Evolutionary conservation across 1,140 invertebrate genomes (phyloP).

Genomic region (Grapholita molesta): DNA sequence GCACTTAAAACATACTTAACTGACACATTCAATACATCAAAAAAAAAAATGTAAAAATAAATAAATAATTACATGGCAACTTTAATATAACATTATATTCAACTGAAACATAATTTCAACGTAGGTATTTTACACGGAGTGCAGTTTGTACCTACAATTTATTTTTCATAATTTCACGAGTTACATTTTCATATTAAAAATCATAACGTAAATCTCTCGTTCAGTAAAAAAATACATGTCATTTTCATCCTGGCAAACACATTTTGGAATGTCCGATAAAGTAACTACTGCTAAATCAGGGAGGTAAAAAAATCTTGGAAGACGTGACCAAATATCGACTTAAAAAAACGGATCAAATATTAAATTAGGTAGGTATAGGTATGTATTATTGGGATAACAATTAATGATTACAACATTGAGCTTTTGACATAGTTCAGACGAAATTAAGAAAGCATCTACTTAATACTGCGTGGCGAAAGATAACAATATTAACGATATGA

Average conservation of each 20-base stretch:
- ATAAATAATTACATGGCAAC: background rate
- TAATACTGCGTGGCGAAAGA: constrained; percentile 48
- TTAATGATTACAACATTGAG: constrained; percentile 42
- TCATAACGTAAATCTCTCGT: background rate
- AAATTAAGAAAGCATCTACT: constrained; percentile 29
- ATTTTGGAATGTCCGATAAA: background rate
- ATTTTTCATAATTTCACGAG: background rate
- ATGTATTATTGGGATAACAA: background rate
- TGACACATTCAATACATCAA: background rate
- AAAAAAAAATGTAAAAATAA: constrained; percentile 3
- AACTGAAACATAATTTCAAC: background rate
- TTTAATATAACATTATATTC: background rate
- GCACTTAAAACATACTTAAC: background rate
- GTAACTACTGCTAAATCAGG: background rate
- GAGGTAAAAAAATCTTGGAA: constrained; percentile 11
- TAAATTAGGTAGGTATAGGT: no score
- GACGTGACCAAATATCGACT: background rate
- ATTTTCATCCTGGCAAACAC: background rate
- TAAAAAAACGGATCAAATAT: background rate
- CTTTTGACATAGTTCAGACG: constrained; percentile 56
- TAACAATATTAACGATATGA: constrained; percentile 28
- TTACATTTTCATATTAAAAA: background rate
- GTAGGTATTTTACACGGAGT: background rate
- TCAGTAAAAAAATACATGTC: background rate
- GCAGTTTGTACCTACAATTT: background rate